Base-by-base conservation (phyloP, 2,797 vertebrate genomes). In the Tapirus indicus region DNA sequence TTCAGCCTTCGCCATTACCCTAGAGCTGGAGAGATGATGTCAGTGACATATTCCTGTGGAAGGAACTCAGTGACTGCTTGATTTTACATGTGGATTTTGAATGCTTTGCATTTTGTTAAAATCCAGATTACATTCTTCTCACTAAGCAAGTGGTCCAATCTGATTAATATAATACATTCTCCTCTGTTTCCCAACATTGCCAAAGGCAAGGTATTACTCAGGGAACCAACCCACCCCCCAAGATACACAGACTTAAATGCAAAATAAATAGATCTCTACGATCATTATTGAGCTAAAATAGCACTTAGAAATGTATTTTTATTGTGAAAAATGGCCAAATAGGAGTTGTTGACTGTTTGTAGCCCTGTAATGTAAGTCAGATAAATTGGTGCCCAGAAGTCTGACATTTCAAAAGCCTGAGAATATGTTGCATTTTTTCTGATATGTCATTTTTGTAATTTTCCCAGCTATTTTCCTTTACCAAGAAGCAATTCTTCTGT, bases 361-460 rank as follows among this genome's bases (percentile, higher is more conserved):
- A 98, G 98, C 89, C 93, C 98, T 98, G 92, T 98, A 98, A 92
- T 98, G 87, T 98, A 99, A 99, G 98, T 98, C 98, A 98, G 98
- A 99, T 98, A 99, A 99, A 99, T 99, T 98, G 98, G 97, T 98
- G 97, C 98, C 98, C 97, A 98, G 98, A 98, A 99, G 97, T 98
- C 98, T 99, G 98, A 98, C 98, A 98, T 99, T 99, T 99, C 98
- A 98, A 98, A 98, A 98, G 97, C 97, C 93, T 84, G 94, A 96
- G 98, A 98, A 98, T 96, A 97, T 96, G 97, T 94, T 96, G 11
- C 92, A 95, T 98, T 98, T 98, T 98, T 97, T 79, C 97, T 96
- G 95, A 97, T 96, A 98, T 98, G 20, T 98, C 98, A 98, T 97
- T 98, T 98, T 98, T 96, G 97, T 97, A 96, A 98, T 98, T 98